Evolutionary conservation across 1,140 invertebrate genomes (phyloP), one percentile per base, ranked within the genome.

Genomic region (Cryptotermes secundus): DNA sequence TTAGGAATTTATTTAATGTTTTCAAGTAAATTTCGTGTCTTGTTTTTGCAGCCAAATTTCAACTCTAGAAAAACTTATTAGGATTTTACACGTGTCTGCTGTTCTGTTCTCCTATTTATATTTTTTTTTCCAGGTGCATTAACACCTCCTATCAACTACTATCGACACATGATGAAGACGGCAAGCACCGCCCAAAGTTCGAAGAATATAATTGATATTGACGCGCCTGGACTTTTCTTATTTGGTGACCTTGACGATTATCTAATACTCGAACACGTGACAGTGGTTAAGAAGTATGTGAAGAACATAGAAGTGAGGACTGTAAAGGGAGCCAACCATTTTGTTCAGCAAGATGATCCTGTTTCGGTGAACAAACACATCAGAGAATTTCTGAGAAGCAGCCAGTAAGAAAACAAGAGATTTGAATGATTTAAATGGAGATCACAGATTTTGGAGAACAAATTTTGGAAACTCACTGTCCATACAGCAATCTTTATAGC

Each of bases 291-390:
- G 83, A 85, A 91, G 24, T 88, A 90, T 83, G 91, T 92, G 45
- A 86, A 89, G 7, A 87, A 90, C 83, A 88, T 92, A 4, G 89
- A 90, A 83, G 90, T 93, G 1, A 87, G 89, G 83, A 88, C 91
- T 34, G 87, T 95, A 4, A 88, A 91, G 59, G 89, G 87, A 31
- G 89, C 88, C 22, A 91, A 90, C 49, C 94, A 95, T 88, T 95
- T 93, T 88, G 89, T 94, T 12, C 93, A 94, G 85, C 92, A 94
- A 88, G 93, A 95, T 86, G 89, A 90, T 80, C 93, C 93, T 10
- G 88, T 90, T 14, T 87, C 90, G 87, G 91, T 94, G 0, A 95
- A 95, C 87, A 88, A 89, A 65, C 86, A 90, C 34, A 92, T 95
- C 79, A 88, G 89, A 85, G 88, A 92, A 35, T 95, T 94, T 87